phyloP scores from a whole-genome alignment of 2,797 vertebrate species.

The Eulemur rubriventer region DNA sequence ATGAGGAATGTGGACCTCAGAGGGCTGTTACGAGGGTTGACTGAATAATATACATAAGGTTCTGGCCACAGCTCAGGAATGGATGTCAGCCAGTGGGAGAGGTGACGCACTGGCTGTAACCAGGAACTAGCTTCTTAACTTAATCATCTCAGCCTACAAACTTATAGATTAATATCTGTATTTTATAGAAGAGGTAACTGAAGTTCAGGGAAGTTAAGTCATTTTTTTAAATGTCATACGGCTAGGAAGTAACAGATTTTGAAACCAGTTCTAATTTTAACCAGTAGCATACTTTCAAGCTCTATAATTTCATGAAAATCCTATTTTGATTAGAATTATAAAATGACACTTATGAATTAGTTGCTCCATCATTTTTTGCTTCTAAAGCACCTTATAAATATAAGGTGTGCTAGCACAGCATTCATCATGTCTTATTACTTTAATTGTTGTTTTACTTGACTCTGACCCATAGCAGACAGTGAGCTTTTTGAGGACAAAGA shows the following conservation, averaged over 20 bases:
- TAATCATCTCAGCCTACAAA: not conserved
- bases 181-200: constrained; percentile 21
- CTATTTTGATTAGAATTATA: constrained; percentile 59
- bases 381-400: not conserved
- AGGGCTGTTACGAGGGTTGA: not conserved
- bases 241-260: constrained; percentile 8
- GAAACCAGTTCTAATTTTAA: constrained; percentile 56
- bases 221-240: constrained; percentile 40
- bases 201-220: constrained; percentile 25
- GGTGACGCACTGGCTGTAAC: not conserved
- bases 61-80: not conserved
- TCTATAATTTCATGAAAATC: constrained; percentile 32
- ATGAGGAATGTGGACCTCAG: not conserved
- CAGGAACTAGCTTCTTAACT: not conserved
- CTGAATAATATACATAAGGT: not conserved
- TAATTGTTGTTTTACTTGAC: not conserved
- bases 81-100: not conserved
- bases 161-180: not conserved
- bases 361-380: not conserved
- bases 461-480: not conserved
- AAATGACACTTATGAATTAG: constrained; percentile 1
- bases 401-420: not conserved
- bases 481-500: not conserved
- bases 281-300: not conserved
- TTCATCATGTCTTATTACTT: not conserved